phyloP scores from a whole-genome alignment of 2,797 vertebrate species.

The Lutjanus campechanus region DNA sequence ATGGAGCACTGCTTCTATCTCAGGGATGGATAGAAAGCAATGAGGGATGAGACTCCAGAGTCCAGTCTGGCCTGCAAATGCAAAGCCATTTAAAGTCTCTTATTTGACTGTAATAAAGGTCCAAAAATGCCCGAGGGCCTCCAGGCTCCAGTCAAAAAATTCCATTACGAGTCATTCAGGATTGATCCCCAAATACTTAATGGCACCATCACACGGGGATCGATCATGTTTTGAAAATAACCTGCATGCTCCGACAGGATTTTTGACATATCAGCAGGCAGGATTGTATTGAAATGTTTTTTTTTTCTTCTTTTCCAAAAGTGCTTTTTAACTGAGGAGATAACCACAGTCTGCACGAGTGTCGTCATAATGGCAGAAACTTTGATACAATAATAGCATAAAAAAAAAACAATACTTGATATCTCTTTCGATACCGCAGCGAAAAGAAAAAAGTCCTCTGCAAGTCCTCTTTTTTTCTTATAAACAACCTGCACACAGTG shows the following conservation, averaged over 20 bases:
- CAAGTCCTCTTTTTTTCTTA: no score
- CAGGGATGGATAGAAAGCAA: constrained; percentile 82
- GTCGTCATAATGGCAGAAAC: no score
- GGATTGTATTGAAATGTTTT: constrained; percentile 8
- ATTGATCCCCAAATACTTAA: constrained; percentile 71
- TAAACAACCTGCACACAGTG: no score
- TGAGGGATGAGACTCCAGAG: constrained; percentile 85
- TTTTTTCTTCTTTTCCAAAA: constrained; percentile 12
- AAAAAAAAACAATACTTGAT: no score
- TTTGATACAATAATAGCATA: no score
- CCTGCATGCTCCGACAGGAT: constrained; percentile 18
- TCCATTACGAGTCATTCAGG: constrained; percentile 70
- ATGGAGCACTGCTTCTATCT: constrained; percentile 86
- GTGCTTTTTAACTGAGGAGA: constrained; percentile 1
- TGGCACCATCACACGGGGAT: constrained; percentile 53
- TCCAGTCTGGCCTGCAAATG: constrained; percentile 83
- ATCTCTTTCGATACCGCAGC: no score
- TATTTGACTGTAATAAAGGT: constrained; percentile 80
- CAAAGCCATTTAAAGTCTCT: constrained; percentile 78
- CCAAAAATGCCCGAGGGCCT: constrained; percentile 72
- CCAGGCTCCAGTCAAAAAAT: constrained; percentile 61
- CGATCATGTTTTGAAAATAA: constrained; percentile 58
- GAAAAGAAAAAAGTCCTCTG: no score
- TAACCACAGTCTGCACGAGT: background rate
- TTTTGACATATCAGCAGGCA: constrained; percentile 28